Evolutionary conservation across 2,113 vertebrate species (phyloP), one percentile per base, ranked within the genome.

Genomic region (Semicossyphus pulcher): DNA sequence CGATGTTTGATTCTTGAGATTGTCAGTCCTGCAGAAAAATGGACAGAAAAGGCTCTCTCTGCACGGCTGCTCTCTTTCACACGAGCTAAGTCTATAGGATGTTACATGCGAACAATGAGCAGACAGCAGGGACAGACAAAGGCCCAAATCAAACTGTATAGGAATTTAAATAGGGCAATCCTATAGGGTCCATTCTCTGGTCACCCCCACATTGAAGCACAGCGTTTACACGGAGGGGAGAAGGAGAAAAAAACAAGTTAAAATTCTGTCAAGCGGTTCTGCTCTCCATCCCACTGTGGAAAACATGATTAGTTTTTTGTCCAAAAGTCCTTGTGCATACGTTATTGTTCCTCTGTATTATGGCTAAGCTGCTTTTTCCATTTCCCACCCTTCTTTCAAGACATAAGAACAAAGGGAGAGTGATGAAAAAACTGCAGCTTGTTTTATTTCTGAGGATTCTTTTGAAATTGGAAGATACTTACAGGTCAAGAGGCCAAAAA

Each of bases 261-360:
- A 88, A 86, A 90, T 82, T 89, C 74, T 83, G 44, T 66, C 71
- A 59, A 62, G 76, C 45, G 14, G 73, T 84, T 85, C 80, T 87
- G 83, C 66, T 90, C 85, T 89, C 74, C 68, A 84, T 85, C 77
- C 86, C 66, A 70, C 74, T 84, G 89, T 75, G 82, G 88, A 92
- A 91, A 94, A 93, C 90, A 77, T 71, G 91, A 93, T 94, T 93
- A 90, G 70, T 71, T 91, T 56, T 90, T 87, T 91, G 74, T 90
- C 81, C 84, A 65, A 61, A 91, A 88, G 87, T 91, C 85, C 88
- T 76, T 85, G 65, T 64, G 76, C 73, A 60, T 87, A 72, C 21
- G 60, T 83, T 87, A 81, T 86, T 90, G 63, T 82, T 83, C 69
- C 47, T 69, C 80, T 59, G 87, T 83, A 66, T 88, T 72, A 62